A percentile compares a stretch with the other conserved stretches of the same genome.
phyloP scores from a whole-genome alignment of 2,888 invertebrate genomes.

The Apodemia mormo region DNA sequence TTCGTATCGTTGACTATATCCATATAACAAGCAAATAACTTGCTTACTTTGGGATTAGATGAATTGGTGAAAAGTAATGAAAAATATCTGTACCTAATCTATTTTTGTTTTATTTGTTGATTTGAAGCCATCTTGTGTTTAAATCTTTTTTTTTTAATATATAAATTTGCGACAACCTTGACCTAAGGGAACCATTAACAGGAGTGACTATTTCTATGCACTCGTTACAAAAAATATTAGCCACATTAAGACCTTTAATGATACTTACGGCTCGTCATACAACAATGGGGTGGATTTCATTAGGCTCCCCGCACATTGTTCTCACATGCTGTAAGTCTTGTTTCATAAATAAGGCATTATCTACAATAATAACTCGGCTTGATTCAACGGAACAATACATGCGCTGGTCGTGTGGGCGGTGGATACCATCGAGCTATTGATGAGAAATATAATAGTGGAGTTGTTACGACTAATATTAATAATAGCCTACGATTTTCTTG shows the following conservation, averaged over 20 bases:
- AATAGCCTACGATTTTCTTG: slow-evolving; percentile 26
- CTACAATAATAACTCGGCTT: slow-evolving; percentile 70
- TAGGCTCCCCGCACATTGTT: slow-evolving; percentile 50
- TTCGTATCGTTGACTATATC: too few species aligned
- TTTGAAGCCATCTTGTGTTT: too few species aligned
- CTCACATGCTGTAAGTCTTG: slow-evolving; percentile 40
- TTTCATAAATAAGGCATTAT: slow-evolving; percentile 67
- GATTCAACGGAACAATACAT: slow-evolving; percentile 70
- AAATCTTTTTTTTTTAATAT: too few species aligned
- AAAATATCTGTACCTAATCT: too few species aligned
- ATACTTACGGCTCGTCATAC: slow-evolving; percentile 20
- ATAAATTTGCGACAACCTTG: too few species aligned
- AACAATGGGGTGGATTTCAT: slow-evolving; percentile 45
- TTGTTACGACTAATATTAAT: slow-evolving; percentile 27
- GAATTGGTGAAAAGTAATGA: too few species aligned
- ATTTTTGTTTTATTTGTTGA: too few species aligned
- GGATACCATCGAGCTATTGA: slow-evolving; percentile 55
- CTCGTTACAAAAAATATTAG: not conserved
- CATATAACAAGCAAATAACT: too few species aligned
- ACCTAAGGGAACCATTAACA: too few species aligned
- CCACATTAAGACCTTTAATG: slow-evolving; percentile 19
- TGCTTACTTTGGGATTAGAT: too few species aligned
- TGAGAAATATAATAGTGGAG: slow-evolving; percentile 45
- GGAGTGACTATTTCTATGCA: too few species aligned
- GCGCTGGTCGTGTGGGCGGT: slow-evolving; percentile 61